Base-by-base conservation (phyloP, 2,797 vertebrate species). In the Mico argentatus region DNA sequence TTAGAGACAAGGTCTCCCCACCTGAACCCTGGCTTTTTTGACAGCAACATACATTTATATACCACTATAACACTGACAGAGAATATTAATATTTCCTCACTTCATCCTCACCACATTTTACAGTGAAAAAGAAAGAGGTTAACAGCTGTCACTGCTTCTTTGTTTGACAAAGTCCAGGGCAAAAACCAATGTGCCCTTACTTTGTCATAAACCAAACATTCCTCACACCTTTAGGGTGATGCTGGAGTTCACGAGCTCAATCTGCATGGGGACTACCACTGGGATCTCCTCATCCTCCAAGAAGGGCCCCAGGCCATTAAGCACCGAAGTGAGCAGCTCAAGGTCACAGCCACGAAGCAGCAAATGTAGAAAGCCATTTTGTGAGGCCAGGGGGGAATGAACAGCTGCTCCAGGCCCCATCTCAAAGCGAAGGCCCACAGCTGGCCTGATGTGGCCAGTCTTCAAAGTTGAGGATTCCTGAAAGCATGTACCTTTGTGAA, bases 231-330 rank as follows among this genome's bases (percentile, higher is more conserved):
- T 99, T 85, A 99, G 96, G 0, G 99, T 99, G 97, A 99, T 93
- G 79, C 98, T 99, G 97, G 99, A 98, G 96, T 99, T 99, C 95
- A 98, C 98, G 88, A 99, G 96, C 96, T 99, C 99, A 84, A 99
- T 98, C 97, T 99, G 99, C 99, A 99, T 99, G 10, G 99, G 99
- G 93, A 99, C 99, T 41, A 99, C 98, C 15, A 99, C 99, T 0
- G 99, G 99, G 39, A 99, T 98, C 93, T 99, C 98, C 96, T 99
- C 99, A 55, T 99, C 99, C 97, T 99, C 99, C 4, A 99, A 99
- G 94, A 99, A 99, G 59, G 99, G 99, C 1, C 99, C 99, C 8
- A 99, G 98, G 94, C 98, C 99, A 64, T 99, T 98, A 39, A 99
- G 98, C 15, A 99, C 99, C 61, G 99, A 99, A 33, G 99, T 98